Evolutionary conservation across 2,113 vertebrate species (phyloP).

Genomic region (Gymnorhina tibicen): DNA sequence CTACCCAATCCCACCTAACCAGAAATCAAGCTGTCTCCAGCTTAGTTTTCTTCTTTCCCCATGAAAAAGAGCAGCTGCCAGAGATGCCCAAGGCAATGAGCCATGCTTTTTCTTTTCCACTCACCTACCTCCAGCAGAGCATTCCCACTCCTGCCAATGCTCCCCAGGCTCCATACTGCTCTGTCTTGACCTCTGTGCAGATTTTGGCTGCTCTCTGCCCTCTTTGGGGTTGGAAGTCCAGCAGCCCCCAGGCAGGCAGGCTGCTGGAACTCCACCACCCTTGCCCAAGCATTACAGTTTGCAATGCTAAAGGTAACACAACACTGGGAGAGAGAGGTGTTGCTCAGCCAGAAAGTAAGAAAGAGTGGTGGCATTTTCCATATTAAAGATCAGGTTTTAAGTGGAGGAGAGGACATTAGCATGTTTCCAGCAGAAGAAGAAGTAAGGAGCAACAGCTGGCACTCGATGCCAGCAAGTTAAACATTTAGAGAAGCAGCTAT

Average conservation of each 20-base stretch:
- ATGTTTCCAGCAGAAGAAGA: not conserved
- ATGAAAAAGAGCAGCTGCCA: not conserved
- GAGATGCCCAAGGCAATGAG: not conserved
- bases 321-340: not conserved
- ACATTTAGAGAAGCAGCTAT: not conserved
- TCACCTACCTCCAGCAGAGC: not conserved
- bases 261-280: not conserved
- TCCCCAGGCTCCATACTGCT: not conserved
- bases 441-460: not conserved
- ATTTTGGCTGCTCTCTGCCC: not conserved
- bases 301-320: constrained; percentile 50
- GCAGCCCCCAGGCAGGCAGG: not conserved
- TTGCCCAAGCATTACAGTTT: not conserved
- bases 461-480: not conserved
- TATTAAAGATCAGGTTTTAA: constrained; percentile 36
- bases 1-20: not conserved
- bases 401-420: not conserved
- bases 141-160: not conserved
- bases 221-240: not conserved
- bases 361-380: not conserved
- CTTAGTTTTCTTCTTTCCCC: not conserved
- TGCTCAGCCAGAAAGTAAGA: not conserved
- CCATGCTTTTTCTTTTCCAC: not conserved
- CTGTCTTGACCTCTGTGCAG: not conserved
- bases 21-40: not conserved